A percentile compares a stretch with the other conserved stretches of the same genome.
These are phyloP conservation scores for Cheilosia pagana DNA, from an alignment of 2,888 invertebrate species.

Conservation along the genomic window DNA sequence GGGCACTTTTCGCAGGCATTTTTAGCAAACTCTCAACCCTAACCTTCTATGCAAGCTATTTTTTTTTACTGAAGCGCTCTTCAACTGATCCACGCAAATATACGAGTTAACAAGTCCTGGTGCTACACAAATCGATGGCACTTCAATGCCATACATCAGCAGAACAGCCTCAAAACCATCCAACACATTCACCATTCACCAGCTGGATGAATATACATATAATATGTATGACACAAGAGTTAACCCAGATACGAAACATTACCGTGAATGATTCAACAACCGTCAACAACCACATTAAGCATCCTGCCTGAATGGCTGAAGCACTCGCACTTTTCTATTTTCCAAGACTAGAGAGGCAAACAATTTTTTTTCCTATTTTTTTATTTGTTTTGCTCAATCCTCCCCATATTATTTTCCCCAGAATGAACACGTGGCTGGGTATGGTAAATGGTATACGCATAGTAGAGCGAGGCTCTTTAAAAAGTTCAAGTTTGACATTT, in stretches of 20 bases:
- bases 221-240: constrained; percentile 1
- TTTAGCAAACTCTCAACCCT: too few species aligned
- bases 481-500: constrained; percentile 71
- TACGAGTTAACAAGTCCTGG: too few species aligned
- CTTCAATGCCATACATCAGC: neutral
- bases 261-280: constrained; percentile 61
- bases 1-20: too few species aligned
- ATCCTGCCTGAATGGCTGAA: constrained; percentile 50
- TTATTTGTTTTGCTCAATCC: neutral
- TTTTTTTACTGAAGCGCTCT: too few species aligned
- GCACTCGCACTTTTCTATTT: constrained; percentile 62
- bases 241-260: constrained; percentile 62
- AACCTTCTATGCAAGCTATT: too few species aligned
- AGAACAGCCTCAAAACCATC: neutral
- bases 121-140: neutral
- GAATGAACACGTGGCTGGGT: constrained; percentile 17
- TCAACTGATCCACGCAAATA: too few species aligned
- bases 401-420: constrained; percentile 26
- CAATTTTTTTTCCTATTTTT: too few species aligned
- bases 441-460: too few species aligned
- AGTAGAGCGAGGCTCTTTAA: constrained; percentile 29
- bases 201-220: neutral
- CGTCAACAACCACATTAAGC: constrained; percentile 62
- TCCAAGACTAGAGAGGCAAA: constrained; percentile 10
- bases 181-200: neutral